Conservation (phyloP, 2,797 vertebrate genomes). For the Pseudopleuronectes americanus region DNA sequence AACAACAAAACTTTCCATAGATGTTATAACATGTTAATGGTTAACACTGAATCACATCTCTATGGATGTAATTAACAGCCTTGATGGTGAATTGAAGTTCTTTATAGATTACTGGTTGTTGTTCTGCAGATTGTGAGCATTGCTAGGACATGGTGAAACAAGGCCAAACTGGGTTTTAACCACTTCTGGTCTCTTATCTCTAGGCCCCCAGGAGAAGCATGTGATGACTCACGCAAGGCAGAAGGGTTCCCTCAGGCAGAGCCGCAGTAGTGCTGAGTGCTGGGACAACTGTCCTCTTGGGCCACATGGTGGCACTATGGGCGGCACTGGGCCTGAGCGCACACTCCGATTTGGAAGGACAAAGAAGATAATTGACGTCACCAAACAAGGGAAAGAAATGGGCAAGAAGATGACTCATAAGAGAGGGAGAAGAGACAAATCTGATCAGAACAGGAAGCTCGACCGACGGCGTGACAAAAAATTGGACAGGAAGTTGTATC, state of each 20-base stretch:
- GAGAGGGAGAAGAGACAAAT: conserved; percentile 35
- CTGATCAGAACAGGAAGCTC: conserved; percentile 50
- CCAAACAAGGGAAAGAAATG: conserved; percentile 55
- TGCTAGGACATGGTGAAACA: conserved; percentile 20
- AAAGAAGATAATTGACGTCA: conserved; percentile 73
- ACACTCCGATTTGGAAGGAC: conserved; percentile 79
- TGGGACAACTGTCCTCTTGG: conserved; percentile 71
- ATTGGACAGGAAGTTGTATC: conserved; percentile 89
- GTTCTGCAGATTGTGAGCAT: conserved; percentile 4
- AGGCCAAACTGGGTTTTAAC: conserved; percentile 26
- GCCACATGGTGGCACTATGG: conserved; percentile 83
- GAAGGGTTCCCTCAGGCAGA: conserved; percentile 78
- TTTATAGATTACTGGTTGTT: conserved; percentile 1
- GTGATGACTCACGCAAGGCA: conserved; percentile 87
- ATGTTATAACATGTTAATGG: conserved; percentile 5
- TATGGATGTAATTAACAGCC: conserved; percentile 25
- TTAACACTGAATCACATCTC: conserved; percentile 6
- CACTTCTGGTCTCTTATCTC: conserved; percentile 34
- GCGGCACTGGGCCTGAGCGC: conserved; percentile 73
- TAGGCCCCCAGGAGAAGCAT: conserved; percentile 81
- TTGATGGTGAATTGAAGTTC: conserved; percentile 6
- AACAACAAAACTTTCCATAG: not conserved
- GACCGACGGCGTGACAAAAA: conserved; percentile 67
- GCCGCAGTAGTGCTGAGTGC: conserved; percentile 63
- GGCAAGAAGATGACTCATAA: conserved; percentile 58